Evolutionary conservation across 2,888 invertebrate genomes (phyloP).

Genomic region (Encarsia formosa): DNA sequence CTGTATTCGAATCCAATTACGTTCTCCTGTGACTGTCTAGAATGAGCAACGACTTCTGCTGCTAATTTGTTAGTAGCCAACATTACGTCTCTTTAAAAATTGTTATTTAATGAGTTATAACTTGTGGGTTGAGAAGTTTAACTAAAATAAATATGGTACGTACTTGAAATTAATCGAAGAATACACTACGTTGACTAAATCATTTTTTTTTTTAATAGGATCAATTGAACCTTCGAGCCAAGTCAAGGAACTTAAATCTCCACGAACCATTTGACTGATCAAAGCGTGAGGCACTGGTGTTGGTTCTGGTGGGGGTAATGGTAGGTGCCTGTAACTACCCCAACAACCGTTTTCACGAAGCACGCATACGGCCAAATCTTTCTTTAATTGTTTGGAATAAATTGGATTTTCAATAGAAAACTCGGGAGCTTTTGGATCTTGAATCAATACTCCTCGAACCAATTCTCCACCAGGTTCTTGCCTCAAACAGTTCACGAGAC

Average conservation of each 20-base stretch:
- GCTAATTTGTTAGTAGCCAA: conserved; percentile 85
- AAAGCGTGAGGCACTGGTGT: conserved; percentile 65
- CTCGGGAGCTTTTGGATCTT: conserved; percentile 57
- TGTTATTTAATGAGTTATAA: not conserved
- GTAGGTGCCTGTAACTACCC: conserved; percentile 79
- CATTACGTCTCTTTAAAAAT: conserved; percentile 77
- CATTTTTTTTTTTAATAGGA: conserved; percentile 22
- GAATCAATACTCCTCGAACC: conserved; percentile 61
- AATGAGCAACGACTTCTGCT: conserved; percentile 70
- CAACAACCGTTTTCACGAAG: conserved; percentile 54
- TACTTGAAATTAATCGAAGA: conserved; percentile 76
- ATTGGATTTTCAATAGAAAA: conserved; percentile 64
- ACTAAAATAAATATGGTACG: not conserved
- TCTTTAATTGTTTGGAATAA: conserved; percentile 63
- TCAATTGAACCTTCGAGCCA: conserved; percentile 72
- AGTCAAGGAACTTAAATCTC: conserved; percentile 78
- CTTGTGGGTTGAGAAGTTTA: no score
- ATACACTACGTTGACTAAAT: conserved; percentile 62
- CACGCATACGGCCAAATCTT: conserved; percentile 79
- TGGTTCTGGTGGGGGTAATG: conserved; percentile 55
- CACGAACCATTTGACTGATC: conserved; percentile 72
- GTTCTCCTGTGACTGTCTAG: conserved; percentile 61
- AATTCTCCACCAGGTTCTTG: conserved; percentile 67
- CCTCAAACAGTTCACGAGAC: conserved; percentile 80
- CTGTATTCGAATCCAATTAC: conserved; percentile 68